phyloP scores from a whole-genome alignment of 2,888 invertebrate species.

The Corbicula japonica region DNA sequence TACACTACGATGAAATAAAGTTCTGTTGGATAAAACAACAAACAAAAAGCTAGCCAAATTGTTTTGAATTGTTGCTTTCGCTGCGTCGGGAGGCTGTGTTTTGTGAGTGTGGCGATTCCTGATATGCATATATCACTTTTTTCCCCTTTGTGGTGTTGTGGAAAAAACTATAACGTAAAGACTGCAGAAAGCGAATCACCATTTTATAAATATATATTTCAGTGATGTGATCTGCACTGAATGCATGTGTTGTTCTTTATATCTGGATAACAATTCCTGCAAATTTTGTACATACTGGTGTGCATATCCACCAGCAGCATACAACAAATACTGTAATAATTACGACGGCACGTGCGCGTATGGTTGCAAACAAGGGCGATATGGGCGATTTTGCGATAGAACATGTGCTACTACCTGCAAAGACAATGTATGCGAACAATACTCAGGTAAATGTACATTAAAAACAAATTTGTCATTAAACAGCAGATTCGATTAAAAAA shows the following conservation, averaged over 20 bases:
- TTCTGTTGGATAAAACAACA: too few relatives aligned
- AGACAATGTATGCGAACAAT: slow-evolving; percentile 2
- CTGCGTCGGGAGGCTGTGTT: slow-evolving; percentile 10
- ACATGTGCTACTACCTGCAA: neutral
- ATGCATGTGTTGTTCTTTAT: neutral
- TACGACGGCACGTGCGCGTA: slow-evolving; percentile 9
- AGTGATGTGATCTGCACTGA: neutral
- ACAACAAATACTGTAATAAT: neutral
- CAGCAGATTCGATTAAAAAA: too few relatives aligned
- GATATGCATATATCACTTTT: neutral
- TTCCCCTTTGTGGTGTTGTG: neutral
- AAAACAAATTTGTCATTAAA: too few relatives aligned
- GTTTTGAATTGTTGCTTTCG: too few relatives aligned
- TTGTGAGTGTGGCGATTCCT: neutral
- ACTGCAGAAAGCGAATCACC: too few relatives aligned
- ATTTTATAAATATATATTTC: neutral
- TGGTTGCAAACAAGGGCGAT: neutral
- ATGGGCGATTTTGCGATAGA: neutral
- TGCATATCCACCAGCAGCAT: neutral
- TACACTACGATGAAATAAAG: too few relatives aligned
- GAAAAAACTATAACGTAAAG: neutral
- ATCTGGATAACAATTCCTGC: neutral
- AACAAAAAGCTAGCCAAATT: too few relatives aligned
- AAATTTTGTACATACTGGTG: slow-evolving; percentile 2
- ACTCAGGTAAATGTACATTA: slow-evolving; percentile 18